Percentiles rank a stretch among this genome's conserved stretches.
Conservation (phyloP, 2,888 invertebrate genomes). For the Platerodrilus igneus region DNA sequence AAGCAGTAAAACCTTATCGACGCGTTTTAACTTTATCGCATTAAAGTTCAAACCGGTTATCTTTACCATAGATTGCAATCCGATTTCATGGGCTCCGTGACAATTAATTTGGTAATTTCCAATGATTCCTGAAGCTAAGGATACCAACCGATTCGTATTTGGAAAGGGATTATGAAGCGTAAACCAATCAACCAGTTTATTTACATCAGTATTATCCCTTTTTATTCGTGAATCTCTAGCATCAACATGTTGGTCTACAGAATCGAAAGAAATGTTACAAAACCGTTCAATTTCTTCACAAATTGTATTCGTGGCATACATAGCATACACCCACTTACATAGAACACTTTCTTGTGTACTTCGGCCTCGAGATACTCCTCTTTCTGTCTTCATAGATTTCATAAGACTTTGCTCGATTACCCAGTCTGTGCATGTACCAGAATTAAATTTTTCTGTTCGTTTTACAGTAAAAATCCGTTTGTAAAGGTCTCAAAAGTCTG, state of each 20-base stretch:
- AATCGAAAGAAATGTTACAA: constrained; percentile 24
- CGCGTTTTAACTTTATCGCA: constrained; percentile 34
- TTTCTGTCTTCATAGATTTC: constrained; percentile 18
- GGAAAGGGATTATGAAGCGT: constrained; percentile 27
- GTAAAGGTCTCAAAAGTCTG: no score
- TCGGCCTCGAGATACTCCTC: constrained; percentile 28
- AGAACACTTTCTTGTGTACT: constrained; percentile 32
- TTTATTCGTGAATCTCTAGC: constrained; percentile 17
- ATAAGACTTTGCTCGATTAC: constrained; percentile 14
- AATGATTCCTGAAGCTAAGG: constrained; percentile 32
- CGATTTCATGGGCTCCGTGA: constrained; percentile 25
- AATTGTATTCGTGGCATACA: constrained; percentile 29
- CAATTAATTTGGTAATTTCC: constrained; percentile 32
- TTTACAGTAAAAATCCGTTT: constrained; percentile 27
- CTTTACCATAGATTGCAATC: constrained; percentile 25
- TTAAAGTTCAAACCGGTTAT: constrained; percentile 22
- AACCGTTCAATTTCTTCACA: constrained; percentile 32
- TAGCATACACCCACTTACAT: constrained; percentile 33
- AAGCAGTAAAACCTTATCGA: constrained; percentile 31
- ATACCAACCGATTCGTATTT: constrained; percentile 15
- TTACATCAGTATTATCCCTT: constrained; percentile 10
- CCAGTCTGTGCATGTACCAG: constrained; percentile 23
- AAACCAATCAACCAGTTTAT: constrained; percentile 17
- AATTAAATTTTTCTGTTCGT: constrained; percentile 30
- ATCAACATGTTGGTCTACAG: constrained; percentile 28